Conservation (phyloP, 2,113 vertebrate species). For the Tamias sibiricus region DNA sequence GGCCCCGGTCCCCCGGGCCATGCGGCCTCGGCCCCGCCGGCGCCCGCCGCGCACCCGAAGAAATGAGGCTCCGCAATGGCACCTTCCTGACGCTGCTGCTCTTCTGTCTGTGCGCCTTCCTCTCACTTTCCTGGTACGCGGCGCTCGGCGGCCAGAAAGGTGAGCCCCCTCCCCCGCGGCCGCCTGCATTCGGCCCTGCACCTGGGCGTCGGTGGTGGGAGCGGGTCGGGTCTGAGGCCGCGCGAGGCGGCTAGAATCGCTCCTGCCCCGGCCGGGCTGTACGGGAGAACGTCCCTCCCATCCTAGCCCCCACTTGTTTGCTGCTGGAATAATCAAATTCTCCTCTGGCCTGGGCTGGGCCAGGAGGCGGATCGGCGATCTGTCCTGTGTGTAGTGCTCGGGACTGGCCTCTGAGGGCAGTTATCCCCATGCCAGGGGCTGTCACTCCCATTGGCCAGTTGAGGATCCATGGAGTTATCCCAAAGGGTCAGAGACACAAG, state of each 20-base stretch:
- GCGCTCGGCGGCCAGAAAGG: slow-evolving; percentile 98
- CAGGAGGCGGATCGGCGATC: too few species aligned
- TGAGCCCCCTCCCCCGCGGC: slow-evolving; percentile 75
- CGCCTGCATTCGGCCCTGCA: neutral
- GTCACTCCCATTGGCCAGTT: neutral
- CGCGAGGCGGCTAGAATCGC: slow-evolving; percentile 40
- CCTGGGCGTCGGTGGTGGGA: neutral
- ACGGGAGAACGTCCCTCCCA: slow-evolving; percentile 2
- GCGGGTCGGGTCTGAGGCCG: neutral
- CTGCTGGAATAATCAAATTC: neutral
- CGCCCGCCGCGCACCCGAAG: slow-evolving; percentile 73
- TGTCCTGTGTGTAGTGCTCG: neutral
- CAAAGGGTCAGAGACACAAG: slow-evolving; percentile 27
- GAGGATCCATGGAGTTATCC: neutral
- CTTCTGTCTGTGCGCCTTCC: slow-evolving; percentile 95
- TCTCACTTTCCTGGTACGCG: slow-evolving; percentile 98
- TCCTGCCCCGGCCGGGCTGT: neutral
- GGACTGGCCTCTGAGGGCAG: neutral
- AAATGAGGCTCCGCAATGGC: slow-evolving; percentile 90
- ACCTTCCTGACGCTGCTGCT: slow-evolving; percentile 97
- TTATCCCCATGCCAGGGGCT: neutral
- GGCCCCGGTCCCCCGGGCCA: slow-evolving; percentile 69
- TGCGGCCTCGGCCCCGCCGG: slow-evolving; percentile 79
- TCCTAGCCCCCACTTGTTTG: slow-evolving; percentile 34
- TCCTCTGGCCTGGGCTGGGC: neutral